Conservation (phyloP, 2,797 vertebrate genomes). For the Coregonus suidteri region DNA sequence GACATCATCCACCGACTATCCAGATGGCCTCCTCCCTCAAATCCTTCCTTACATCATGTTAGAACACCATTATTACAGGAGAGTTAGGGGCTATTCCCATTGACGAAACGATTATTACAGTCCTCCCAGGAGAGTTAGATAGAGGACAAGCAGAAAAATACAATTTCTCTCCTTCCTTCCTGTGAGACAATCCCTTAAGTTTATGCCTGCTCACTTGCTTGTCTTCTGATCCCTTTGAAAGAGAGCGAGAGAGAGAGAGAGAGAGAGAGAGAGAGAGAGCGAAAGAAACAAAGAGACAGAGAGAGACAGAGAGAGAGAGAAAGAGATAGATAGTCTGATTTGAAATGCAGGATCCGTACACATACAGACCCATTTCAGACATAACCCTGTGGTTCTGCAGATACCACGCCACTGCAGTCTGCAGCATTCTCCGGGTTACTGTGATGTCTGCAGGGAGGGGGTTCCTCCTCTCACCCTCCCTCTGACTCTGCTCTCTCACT, state of each 20-base stretch:
- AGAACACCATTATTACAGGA: neutral
- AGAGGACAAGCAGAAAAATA: too few relatives aligned
- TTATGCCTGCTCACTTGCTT: neutral
- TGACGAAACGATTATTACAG: too few relatives aligned
- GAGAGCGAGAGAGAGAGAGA: too few relatives aligned
- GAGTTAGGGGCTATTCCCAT: too few relatives aligned
- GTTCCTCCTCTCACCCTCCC: neutral
- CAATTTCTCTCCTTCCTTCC: neutral
- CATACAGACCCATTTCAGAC: neutral
- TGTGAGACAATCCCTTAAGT: neutral
- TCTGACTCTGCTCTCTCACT: neutral
- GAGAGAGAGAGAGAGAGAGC: too few relatives aligned
- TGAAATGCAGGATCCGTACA: neutral
- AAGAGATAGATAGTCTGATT: neutral
- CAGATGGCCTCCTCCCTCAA: neutral
- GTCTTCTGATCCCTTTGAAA: neutral
- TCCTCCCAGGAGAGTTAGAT: neutral
- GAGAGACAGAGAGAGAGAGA: too few relatives aligned
- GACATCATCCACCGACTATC: neutral
- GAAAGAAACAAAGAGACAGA: too few relatives aligned
- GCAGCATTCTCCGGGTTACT: neutral
- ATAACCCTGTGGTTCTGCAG: neutral
- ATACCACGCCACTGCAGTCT: constrained; percentile 2
- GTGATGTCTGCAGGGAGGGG: neutral
- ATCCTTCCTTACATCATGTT: neutral